These are phyloP conservation scores for Cerceris rybyensis DNA, from an alignment of 2,888 invertebrate genomes.

Conservation along the genomic window DNA sequence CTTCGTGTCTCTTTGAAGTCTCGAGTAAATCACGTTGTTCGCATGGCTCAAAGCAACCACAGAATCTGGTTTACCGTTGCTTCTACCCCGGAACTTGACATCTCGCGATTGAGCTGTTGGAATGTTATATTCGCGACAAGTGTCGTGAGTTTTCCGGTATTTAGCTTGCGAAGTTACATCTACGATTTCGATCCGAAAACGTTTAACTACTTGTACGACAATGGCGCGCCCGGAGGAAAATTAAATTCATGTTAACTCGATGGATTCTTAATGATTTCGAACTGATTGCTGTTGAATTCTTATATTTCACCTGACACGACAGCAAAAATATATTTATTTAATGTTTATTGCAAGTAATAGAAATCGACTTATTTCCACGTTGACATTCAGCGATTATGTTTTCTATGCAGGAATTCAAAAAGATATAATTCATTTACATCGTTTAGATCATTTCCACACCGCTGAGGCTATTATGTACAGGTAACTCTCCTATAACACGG, in stretches of 20 bases:
- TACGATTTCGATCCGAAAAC: not conserved
- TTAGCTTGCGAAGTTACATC: constrained; percentile 1
- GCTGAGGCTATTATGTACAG: no score
- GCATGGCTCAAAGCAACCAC: constrained; percentile 25
- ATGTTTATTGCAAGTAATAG: no score
- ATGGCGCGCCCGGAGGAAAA: not conserved
- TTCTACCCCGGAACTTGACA: constrained; percentile 27
- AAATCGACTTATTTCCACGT: no score
- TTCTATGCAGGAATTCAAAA: no score
- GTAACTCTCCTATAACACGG: no score
- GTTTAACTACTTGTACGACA: not conserved
- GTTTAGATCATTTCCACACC: no score
- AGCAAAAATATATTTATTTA: no score
- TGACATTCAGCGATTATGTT: no score
- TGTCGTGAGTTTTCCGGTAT: constrained; percentile 7
- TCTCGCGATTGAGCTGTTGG: constrained; percentile 24
- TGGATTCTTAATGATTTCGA: not conserved
- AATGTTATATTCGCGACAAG: constrained; percentile 11
- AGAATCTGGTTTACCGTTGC: constrained; percentile 25
- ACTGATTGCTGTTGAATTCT: no score
- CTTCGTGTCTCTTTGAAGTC: not conserved
- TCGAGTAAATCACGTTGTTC: not conserved
- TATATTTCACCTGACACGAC: no score
- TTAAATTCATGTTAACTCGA: not conserved
- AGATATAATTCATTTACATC: no score